These are phyloP conservation scores for Polydrusus tereticollis DNA, from an alignment of 2,888 invertebrate genomes.

Conservation along the genomic window DNA sequence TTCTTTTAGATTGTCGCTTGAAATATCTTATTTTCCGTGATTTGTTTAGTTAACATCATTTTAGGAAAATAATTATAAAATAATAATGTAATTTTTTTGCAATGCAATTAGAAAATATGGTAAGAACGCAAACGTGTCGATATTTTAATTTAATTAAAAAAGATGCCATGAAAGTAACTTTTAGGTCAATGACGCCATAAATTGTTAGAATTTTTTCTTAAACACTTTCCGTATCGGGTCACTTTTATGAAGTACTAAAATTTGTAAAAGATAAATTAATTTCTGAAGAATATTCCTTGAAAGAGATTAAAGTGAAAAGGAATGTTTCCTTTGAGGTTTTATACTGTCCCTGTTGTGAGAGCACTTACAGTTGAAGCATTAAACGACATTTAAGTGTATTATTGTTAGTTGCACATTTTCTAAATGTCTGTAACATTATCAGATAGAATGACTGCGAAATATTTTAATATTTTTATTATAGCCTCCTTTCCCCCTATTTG, in stretches of 20 bases:
- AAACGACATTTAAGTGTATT: slow-evolving; percentile 58
- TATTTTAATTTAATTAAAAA: no score
- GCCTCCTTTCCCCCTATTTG: slow-evolving; percentile 19
- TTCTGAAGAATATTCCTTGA: background rate
- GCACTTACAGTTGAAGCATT: slow-evolving; percentile 56
- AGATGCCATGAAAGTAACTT: no score
- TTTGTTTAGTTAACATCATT: no score
- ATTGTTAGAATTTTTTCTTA: background rate
- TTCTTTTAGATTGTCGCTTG: no score
- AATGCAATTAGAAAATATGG: no score
- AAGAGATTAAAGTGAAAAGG: background rate
- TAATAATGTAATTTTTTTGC: no score
- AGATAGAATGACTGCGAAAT: slow-evolving; percentile 47
- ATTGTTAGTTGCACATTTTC: slow-evolving; percentile 63
- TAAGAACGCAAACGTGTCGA: no score
- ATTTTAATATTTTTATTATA: slow-evolving; percentile 27
- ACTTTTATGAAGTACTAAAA: background rate
- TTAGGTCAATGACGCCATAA: background rate
- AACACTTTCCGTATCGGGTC: background rate
- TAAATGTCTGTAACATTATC: slow-evolving; percentile 57
- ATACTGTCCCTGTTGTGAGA: slow-evolving; percentile 34
- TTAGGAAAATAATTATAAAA: no score
- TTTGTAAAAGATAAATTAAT: background rate
- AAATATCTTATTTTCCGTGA: no score
- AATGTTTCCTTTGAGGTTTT: background rate